Evolutionary conservation across 2,797 vertebrate species (phyloP), one percentile per base, ranked within the genome.

Genomic region (Sebastes reedi): DNA sequence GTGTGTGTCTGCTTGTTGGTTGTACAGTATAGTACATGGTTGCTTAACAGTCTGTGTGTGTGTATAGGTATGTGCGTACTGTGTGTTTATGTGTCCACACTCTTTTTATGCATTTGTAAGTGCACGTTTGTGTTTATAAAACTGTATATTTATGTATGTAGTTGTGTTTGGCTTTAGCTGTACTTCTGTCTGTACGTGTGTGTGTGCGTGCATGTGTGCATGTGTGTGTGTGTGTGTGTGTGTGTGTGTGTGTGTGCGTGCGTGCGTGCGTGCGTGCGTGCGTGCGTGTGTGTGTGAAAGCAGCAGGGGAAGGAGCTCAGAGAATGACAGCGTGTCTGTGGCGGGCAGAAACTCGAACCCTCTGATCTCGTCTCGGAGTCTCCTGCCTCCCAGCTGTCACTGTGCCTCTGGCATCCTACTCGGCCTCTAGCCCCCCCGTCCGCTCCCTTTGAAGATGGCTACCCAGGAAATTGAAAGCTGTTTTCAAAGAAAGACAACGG

Each of bases 361-460:
- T 94, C 91, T 95, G 94, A 95, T 95, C 93, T 93, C 54, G 68
- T 79, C 86, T 84, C 90, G 76, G 89, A 90, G 91, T 91, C 89
- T 95, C 91, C 92, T 94, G 93, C 93, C 94, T 92, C 87, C 92
- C 95, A 96, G 94, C 95, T 96, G 95, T 96, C 94, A 92, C 93
- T 89, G 89, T 86, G 92, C 92, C 87, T 90, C 94, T 95, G 93
- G 92, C 93, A 88, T 88, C 89, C 90, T 81, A 62, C 86, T 87
- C 86, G 65, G 75, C 82, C 79, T 69, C 84, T 42, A 34, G 42
- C 81, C 81, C 78, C 78, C 86, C 83, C 77, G 34, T 84, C 81
- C 27, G 85, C 85, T 81, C 67, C 82, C 94, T 95, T 94, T 95
- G 93, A 95, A 94, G 90, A 88, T 80, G 10, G 86, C 92, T 91